Evolutionary conservation across 2,113 vertebrate genomes (phyloP).

Genomic region (Protobothrops flavoviridis): DNA sequence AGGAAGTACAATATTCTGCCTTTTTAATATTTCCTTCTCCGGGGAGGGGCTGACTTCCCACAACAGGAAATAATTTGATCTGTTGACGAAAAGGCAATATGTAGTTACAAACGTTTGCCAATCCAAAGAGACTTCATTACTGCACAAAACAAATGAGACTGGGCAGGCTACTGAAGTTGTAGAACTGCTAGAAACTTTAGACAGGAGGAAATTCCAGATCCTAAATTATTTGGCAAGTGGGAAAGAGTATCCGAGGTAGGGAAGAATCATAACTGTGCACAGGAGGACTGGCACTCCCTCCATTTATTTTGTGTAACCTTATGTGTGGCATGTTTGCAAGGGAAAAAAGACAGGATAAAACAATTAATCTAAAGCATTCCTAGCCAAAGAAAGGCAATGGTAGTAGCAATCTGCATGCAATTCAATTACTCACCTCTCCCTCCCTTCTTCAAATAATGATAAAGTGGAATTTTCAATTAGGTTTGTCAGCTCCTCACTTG

Average conservation of each 20-base stretch:
- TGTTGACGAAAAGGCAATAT: not conserved
- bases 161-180: constrained; percentile 32
- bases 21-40: too few species aligned
- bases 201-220: not conserved
- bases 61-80: not conserved
- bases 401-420: constrained; percentile 12
- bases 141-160: constrained; percentile 14
- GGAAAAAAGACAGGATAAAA: constrained; percentile 33
- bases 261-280: constrained; percentile 25
- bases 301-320: constrained; percentile 34
- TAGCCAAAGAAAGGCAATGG: constrained; percentile 41
- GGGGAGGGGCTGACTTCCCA: too few species aligned
- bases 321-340: constrained; percentile 41
- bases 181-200: constrained; percentile 3
- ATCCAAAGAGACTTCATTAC: constrained; percentile 7
- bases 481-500: not conserved
- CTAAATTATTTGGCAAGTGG: constrained; percentile 25
- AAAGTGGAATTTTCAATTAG: constrained; percentile 18
- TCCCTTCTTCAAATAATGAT: constrained; percentile 17
- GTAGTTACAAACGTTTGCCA: not conserved
- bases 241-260: constrained; percentile 21
- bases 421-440: not conserved
- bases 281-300: constrained; percentile 30
- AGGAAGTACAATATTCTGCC: too few species aligned
- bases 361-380: constrained; percentile 45